phyloP scores from a whole-genome alignment of 2,797 vertebrate species.

The Stomatorhinus walkeri region DNA sequence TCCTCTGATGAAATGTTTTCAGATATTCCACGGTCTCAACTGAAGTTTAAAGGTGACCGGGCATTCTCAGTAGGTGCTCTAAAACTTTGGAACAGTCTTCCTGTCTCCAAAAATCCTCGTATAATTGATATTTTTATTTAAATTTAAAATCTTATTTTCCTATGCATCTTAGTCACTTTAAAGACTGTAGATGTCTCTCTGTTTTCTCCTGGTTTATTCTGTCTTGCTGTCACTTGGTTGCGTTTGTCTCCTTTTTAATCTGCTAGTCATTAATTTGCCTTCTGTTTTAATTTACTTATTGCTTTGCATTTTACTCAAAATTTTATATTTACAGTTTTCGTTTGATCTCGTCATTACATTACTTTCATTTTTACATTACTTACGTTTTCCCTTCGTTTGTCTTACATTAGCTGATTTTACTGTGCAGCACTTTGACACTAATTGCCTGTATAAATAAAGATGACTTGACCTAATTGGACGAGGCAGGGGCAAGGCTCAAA shows the following conservation, averaged over 20 bases:
- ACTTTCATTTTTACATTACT: background rate
- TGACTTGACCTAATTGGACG: background rate
- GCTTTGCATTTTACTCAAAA: background rate
- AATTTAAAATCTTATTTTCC: background rate
- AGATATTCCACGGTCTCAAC: background rate
- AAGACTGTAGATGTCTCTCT: background rate
- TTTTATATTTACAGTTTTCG: background rate
- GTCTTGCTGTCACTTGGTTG: background rate
- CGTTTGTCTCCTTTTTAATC: background rate
- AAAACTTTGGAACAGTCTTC: background rate
- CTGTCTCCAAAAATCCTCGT: background rate
- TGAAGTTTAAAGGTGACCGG: background rate
- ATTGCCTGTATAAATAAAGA: background rate
- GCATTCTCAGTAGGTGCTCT: background rate
- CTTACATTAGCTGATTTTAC: background rate
- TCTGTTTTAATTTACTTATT: background rate
- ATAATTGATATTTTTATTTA: background rate
- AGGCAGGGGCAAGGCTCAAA: background rate
- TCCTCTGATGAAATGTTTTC: background rate
- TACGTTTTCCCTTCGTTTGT: background rate
- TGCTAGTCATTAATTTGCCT: background rate
- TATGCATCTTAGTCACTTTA: background rate
- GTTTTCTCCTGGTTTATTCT: background rate
- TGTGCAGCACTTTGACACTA: background rate
- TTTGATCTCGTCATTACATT: background rate